Evolutionary conservation across 2,888 invertebrate species (phyloP).

Genomic region (Diaphora mendica): DNA sequence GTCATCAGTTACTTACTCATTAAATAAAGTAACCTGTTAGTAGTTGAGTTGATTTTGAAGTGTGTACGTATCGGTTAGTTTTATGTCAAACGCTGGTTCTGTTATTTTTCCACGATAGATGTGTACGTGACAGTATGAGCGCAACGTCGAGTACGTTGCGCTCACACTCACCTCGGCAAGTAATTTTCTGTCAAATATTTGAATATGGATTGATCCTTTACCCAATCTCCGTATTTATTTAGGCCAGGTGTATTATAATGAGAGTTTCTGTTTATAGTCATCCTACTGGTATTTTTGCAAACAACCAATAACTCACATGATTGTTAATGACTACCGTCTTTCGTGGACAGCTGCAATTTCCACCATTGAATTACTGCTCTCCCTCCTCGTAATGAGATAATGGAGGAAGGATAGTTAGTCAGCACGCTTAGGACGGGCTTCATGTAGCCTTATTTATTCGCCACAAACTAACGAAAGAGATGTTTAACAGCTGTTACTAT

Average conservation of each 20-base stretch:
- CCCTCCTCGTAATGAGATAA: too few species aligned
- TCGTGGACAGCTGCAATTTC: not conserved
- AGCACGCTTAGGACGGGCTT: too few species aligned
- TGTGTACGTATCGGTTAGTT: constrained; percentile 68
- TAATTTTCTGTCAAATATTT: constrained; percentile 11
- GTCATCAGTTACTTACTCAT: constrained; percentile 2
- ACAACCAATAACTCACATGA: too few species aligned
- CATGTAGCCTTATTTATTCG: too few species aligned
- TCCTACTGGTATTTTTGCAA: not conserved
- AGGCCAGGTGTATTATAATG: constrained; percentile 1
- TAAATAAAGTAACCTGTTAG: constrained; percentile 34
- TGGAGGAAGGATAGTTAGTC: too few species aligned
- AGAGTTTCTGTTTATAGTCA: not conserved
- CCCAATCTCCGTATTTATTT: constrained; percentile 7
- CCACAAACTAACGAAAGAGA: too few species aligned
- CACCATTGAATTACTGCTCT: too few species aligned
- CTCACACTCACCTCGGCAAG: constrained; percentile 2
- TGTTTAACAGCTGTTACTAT: too few species aligned
- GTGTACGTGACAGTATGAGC: constrained; percentile 32
- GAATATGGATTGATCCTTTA: constrained; percentile 1
- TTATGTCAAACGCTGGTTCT: constrained; percentile 64
- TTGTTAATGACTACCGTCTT: not conserved
- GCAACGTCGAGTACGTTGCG: too few species aligned
- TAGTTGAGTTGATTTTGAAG: constrained; percentile 54
- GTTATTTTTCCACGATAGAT: constrained; percentile 61